Evolutionary conservation across 2,888 invertebrate species (phyloP), one percentile per base, ranked within the genome.

Genomic region (Drosophila setosimentum): DNA sequence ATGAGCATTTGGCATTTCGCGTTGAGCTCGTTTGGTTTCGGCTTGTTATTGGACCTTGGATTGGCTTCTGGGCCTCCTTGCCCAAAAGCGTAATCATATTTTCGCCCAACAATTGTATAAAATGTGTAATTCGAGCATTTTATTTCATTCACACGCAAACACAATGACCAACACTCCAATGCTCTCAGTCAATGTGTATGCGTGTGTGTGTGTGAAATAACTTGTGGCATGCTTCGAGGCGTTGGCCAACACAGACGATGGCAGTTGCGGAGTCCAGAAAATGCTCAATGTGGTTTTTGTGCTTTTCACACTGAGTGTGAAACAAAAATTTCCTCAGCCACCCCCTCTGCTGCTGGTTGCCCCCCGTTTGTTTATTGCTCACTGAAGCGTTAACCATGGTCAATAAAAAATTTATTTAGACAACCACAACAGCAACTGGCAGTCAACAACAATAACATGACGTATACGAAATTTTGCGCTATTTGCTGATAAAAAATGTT

Each of bases 371-470:
- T 48, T 81, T 85, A 89, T 89, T 86, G 86, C 64, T 76, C 85
- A 85, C 55, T 87, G 90, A 85, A 89, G 90, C 83, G 86, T 82
- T 86, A 90, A 87, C 88, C 86, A 87, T 89, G 82, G 86, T 89
- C 90, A 86, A 86, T 86, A 87, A 89, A 86, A 89, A 86, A 86
- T 86, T 87, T 87, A 86, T 86, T 86, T 89, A 87, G 86, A 89
- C 86, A 87, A 85, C 83, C 87, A 77, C 77, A 75, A 32, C 49
- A 54, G 33, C 54, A 71, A 73, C 51, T 62, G 50, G 64, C 35
- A 61, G 54, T 64, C 73, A 61, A 33, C 67, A 68, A 69, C 68
- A 83, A 85, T 73, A 76, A 72, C 61, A 80, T 67, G 69, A 69
- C 77, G 61, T 80, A 65, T 73, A 69, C 69, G 69, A 68, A 74